phyloP scores from a whole-genome alignment of 2,113 vertebrate species.

The Manacus vitellinus region DNA sequence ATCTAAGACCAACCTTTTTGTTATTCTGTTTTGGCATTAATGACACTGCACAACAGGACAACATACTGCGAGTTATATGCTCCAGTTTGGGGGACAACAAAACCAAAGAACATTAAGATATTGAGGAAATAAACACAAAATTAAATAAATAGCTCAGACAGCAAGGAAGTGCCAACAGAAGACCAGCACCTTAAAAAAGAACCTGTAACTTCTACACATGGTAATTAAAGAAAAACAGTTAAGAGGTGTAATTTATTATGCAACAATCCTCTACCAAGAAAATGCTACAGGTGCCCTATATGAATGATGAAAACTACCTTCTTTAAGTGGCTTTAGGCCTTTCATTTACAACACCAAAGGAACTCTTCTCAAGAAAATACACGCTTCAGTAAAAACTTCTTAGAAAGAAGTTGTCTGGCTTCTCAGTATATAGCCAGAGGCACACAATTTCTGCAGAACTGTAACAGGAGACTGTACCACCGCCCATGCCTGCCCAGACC shows the following conservation, averaged over 20 bases:
- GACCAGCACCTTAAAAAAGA: not conserved
- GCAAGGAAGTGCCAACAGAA: not conserved
- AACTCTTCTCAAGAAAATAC: not conserved
- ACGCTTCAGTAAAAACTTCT: not conserved
- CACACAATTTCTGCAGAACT: not conserved
- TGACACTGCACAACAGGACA: not conserved
- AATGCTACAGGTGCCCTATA: not conserved
- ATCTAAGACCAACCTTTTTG: not conserved
- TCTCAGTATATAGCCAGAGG: not conserved
- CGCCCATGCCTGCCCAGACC: not conserved
- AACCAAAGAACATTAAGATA: not conserved
- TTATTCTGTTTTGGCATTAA: not conserved
- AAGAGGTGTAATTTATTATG: not conserved
- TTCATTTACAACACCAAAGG: not conserved
- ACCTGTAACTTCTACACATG: not conserved
- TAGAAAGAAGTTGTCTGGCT: not conserved
- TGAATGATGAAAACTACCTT: not conserved
- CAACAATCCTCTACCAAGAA: not conserved
- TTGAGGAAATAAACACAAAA: not conserved
- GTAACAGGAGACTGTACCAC: not conserved
- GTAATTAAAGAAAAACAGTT: not conserved
- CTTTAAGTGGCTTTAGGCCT: not conserved
- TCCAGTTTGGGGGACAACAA: not conserved
- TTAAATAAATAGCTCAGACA: not conserved
- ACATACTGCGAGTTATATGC: not conserved